These are phyloP conservation scores for Aptenodytes forsteri DNA, from an alignment of 2,113 vertebrate genomes.

Conservation along the genomic window DNA sequence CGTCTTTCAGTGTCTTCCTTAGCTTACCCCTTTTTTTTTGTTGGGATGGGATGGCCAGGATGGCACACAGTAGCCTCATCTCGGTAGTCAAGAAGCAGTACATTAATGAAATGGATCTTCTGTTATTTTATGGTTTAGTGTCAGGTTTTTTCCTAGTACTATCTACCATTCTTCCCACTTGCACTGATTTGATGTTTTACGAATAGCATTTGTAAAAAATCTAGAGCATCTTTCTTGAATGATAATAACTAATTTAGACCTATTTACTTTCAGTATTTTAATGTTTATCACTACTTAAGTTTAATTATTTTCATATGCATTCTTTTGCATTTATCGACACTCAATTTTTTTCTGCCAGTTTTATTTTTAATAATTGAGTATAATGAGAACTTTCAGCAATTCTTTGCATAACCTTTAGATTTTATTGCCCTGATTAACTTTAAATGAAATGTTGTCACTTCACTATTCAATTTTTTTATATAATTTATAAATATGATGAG, in stretches of 20 bases:
- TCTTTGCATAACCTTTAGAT: neutral
- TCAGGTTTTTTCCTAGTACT: neutral
- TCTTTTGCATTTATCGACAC: neutral
- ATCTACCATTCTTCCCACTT: neutral
- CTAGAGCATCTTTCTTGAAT: neutral
- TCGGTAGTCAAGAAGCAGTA: neutral
- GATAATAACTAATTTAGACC: neutral
- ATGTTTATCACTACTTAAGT: neutral
- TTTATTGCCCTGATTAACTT: neutral
- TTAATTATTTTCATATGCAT: neutral
- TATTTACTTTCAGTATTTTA: neutral
- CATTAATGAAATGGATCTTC: neutral
- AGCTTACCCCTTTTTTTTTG: neutral
- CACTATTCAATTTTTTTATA: neutral
- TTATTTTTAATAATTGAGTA: neutral
- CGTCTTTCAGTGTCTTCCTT: neutral
- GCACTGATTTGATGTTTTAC: neutral
- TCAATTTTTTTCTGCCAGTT: neutral
- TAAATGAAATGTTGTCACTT: neutral
- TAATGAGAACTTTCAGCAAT: neutral
- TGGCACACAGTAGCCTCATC: neutral
- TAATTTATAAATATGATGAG: neutral
- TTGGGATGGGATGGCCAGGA: neutral
- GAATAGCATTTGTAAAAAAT: neutral
- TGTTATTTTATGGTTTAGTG: neutral